Base-by-base conservation (phyloP, 2,888 invertebrate species). In the Cyclophora punctaria region DNA sequence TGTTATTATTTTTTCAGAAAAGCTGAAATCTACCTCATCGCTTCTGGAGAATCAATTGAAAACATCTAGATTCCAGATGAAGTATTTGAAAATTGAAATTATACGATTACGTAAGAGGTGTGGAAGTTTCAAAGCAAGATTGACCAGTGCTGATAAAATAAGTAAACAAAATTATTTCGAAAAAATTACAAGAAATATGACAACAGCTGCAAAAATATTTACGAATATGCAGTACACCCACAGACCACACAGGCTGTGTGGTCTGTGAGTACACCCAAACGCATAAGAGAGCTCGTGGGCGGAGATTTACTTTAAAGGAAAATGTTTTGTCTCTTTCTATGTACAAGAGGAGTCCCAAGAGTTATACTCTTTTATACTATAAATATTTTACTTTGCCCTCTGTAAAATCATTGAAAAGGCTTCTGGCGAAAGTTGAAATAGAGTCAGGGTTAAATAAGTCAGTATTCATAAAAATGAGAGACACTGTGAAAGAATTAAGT, bases 341-440 rank as follows among this genome's bases (percentile, higher is more conserved):
- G 3, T 56, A 42, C 41, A 53, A 50, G 35, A 51, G 47, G 40
- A 53, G 53, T 40, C 47, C 56, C 3, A 51, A 56, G 49, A 48
- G 53, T 6, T 56, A 56, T 46, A 7, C n/a, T 4, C 6, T 53
- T 4, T 7, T 51, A 40, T 46, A n/a, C n/a, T n/a, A 37, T 2
- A 53, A 49, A 37, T 46, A 47, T 42, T 56, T 53, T 41, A 37
- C 46, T 4, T 45, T 53, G 20, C 53, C 53, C n/a, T 53, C 51
- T 7, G 2, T 44, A 7, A 61, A 56, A 48, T 42, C 49, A 3
- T 48, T 61, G 46, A 57, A 56, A 49, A 48, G 52, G 7, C 47
- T 64, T 34, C 45, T 61, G 7, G 34, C 46, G 5, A 33, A 56
- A 44, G 53, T 64, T 3, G 49, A 60, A 48, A 35, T 64, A 42